Evolutionary conservation across 2,888 invertebrate species (phyloP).

Genomic region (Megastigmus dorsalis): DNA sequence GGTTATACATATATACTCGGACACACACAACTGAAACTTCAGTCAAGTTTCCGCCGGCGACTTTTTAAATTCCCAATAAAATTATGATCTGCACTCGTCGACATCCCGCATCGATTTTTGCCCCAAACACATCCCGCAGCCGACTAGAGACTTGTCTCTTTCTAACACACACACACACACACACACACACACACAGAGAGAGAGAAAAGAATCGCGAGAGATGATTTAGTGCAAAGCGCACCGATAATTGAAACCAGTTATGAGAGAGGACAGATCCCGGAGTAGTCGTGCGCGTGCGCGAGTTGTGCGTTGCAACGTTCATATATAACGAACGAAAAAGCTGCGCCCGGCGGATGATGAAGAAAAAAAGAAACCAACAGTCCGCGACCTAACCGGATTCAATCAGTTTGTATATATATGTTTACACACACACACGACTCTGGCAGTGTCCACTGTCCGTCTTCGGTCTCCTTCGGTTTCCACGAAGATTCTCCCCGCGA

Average conservation of each 20-base stretch:
- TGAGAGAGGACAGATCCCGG: constrained; percentile 5
- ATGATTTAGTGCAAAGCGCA: constrained; percentile 54
- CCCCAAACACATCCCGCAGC: neutral
- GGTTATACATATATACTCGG: too few species aligned
- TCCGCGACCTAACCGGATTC: constrained; percentile 51
- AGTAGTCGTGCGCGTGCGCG: neutral
- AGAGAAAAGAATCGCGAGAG: constrained; percentile 14
- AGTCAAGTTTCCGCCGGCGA: too few species aligned
- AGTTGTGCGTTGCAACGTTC: too few species aligned
- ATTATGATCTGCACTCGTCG: too few species aligned
- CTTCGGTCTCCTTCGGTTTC: too few species aligned
- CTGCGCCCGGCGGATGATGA: constrained; percentile 18
- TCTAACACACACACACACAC: too few species aligned
- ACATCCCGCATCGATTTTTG: neutral
- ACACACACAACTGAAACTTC: too few species aligned
- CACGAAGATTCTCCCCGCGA: constrained; percentile 40
- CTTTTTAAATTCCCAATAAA: too few species aligned
- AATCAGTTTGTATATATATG: too few species aligned
- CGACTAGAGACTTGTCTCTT: too few species aligned
- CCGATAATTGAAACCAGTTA: constrained; percentile 59
- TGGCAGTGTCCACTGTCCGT: constrained; percentile 38
- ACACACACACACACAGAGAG: neutral
- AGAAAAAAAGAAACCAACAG: constrained; percentile 43
- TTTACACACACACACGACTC: constrained; percentile 4
- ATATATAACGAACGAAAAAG: constrained; percentile 54